Base-by-base conservation (phyloP, 2,113 vertebrate genomes). In the Fulica atra region DNA sequence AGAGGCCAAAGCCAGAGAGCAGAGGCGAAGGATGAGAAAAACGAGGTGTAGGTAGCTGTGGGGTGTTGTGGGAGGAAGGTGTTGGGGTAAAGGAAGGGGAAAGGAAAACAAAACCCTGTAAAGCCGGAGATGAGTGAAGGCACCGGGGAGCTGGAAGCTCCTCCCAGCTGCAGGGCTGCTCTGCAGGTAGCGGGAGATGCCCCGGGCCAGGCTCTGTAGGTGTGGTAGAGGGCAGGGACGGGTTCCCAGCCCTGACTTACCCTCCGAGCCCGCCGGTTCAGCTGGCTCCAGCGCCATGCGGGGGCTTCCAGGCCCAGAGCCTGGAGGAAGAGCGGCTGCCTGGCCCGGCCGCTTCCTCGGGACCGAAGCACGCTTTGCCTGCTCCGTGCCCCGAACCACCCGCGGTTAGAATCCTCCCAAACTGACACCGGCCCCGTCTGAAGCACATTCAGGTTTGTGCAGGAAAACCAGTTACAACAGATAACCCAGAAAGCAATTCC, bases 391-490 rank as follows among this genome's bases (percentile, higher is more conserved):
- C 68, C 3, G 2, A 56, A 16, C 25, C 73, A 64, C 5, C 9
- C 7, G 3, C 5, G 40, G 64, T 35, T 53, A 74, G 56, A 90
- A 76, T 60, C 54, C 69, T 60, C 46, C 85, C 59, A 46, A 46
- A 7, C 83, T 78, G 69, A 81, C 74, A 84, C 31, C 20, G 63
- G 64, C 31, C 4, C 57, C 16, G 91, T 91, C 80, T 91, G 82
- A 60, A 90, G 63, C 3, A 0, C 0, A 8, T 90, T 96, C 94
- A 92, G 92, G 90, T 94, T 95, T 82, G 92, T 96, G 92, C 93
- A 93, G 96, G 96, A 97, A 93, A 97, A 97, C 96, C 93, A 95
- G 97, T 97, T 96, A 71, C 82, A 94, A 96, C 96, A 96, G 95
- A 94, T 93, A 95, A 92, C 87, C 92, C 93, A 91, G 89, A 13